These are phyloP conservation scores for Theristus sp. DNA, from an alignment of 2,888 invertebrate species.

Conservation along the genomic window DNA sequence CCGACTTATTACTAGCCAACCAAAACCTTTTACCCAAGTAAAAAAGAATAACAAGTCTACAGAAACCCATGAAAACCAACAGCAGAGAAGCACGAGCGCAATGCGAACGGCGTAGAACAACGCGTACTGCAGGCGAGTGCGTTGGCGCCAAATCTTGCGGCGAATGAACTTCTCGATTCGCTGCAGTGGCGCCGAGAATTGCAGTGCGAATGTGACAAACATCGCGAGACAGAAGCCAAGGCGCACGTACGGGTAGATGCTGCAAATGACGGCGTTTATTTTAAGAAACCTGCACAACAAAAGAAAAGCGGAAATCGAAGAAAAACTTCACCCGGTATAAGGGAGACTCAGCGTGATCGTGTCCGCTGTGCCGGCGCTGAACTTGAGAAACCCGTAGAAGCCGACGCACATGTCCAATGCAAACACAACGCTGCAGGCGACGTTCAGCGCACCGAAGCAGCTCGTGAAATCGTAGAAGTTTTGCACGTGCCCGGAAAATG, in stretches of 20 bases:
- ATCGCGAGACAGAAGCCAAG: slow-evolving; percentile 70
- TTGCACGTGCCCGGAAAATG: too few species aligned
- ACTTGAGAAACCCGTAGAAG: slow-evolving; percentile 24
- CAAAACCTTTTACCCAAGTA: too few species aligned
- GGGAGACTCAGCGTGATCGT: slow-evolving; percentile 27
- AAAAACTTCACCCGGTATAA: slow-evolving; percentile 14
- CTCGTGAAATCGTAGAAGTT: too few species aligned
- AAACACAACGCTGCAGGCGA: slow-evolving; percentile 18
- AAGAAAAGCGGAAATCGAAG: too few species aligned
- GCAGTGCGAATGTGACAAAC: slow-evolving; percentile 73
- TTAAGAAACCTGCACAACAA: too few species aligned
- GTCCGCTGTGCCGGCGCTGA: slow-evolving; percentile 21
- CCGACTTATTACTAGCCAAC: too few species aligned
- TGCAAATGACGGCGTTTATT: too few species aligned
- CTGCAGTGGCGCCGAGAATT: slow-evolving; percentile 78
- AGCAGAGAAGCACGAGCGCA: neutral
- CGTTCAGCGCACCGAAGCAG: slow-evolving; percentile 23
- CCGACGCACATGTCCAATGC: slow-evolving; percentile 17
- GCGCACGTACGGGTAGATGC: slow-evolving; percentile 38
- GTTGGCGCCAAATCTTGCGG: slow-evolving; percentile 42
- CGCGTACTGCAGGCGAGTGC: slow-evolving; percentile 32
- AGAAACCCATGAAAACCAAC: too few species aligned
- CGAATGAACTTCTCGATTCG: slow-evolving; percentile 42
- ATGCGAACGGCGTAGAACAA: neutral
- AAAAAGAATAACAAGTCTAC: too few species aligned